Conservation (phyloP, 2,797 vertebrate genomes). For the Cheirogaleus major region DNA sequence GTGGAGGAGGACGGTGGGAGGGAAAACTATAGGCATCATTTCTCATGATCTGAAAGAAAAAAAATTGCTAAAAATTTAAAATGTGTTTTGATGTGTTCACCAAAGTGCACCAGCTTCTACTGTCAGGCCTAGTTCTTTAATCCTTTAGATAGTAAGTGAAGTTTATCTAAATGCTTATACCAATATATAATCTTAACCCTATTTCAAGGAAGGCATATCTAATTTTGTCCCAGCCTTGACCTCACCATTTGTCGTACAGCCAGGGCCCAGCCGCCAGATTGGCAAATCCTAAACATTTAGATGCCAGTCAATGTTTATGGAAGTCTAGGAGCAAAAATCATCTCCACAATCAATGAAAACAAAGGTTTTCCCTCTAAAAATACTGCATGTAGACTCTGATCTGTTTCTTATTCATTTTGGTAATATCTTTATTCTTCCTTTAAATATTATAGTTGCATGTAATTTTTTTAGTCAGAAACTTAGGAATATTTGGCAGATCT, state of each 20-base stretch:
- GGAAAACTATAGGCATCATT: not conserved
- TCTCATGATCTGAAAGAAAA: slow-evolving; percentile 18
- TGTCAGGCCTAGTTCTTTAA: not conserved
- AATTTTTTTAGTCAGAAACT: slow-evolving; percentile 46
- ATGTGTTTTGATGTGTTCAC: not conserved
- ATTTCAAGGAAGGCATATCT: slow-evolving; percentile 78
- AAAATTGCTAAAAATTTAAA: not conserved
- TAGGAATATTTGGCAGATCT: slow-evolving; percentile 2
- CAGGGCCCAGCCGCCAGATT: slow-evolving; percentile 84
- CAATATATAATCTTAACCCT: slow-evolving; percentile 72
- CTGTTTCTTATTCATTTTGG: not conserved
- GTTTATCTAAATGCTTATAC: not conserved
- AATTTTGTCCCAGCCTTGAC: slow-evolving; percentile 84
- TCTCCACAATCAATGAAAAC: slow-evolving; percentile 74
- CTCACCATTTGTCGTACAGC: slow-evolving; percentile 82
- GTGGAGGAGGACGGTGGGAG: too few relatives aligned
- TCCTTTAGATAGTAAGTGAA: not conserved
- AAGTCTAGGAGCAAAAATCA: slow-evolving; percentile 81
- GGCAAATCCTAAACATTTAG: slow-evolving; percentile 86
- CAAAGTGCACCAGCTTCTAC: not conserved
- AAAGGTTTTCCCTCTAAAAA: slow-evolving; percentile 70
- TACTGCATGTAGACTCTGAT: not conserved
- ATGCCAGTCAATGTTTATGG: slow-evolving; percentile 87
- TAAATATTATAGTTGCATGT: not conserved
- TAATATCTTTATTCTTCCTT: slow-evolving; percentile 31